Percentiles rank a stretch among this genome's conserved stretches.
Conservation (phyloP, 2,113 vertebrate species). For the Nicator chloris region DNA sequence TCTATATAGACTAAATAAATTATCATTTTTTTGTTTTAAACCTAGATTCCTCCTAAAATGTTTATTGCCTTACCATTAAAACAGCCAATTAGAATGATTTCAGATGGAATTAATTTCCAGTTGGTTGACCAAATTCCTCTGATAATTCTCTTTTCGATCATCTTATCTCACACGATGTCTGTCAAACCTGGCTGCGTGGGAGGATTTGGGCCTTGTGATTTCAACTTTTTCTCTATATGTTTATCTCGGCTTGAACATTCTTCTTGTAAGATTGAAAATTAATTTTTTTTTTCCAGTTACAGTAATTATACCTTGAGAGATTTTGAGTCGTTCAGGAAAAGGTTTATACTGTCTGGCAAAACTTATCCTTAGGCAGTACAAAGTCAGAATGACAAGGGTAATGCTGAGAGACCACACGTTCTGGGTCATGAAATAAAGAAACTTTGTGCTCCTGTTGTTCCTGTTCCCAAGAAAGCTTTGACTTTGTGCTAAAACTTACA, state of each 20-base stretch:
- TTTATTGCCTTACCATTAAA: background rate
- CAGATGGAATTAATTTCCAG: background rate
- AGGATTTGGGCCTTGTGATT: background rate
- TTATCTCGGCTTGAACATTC: background rate
- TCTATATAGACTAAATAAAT: slow-evolving; percentile 8
- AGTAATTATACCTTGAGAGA: background rate
- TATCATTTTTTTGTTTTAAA: background rate
- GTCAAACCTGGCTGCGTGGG: background rate
- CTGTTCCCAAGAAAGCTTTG: background rate
- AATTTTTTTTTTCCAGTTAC: background rate
- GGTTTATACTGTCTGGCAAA: background rate
- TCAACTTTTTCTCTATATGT: background rate
- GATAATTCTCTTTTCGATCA: background rate
- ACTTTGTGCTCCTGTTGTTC: background rate
- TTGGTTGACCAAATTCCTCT: background rate
- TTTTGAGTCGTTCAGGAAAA: background rate
- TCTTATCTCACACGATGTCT: background rate
- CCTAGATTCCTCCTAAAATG: background rate
- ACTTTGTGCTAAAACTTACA: background rate
- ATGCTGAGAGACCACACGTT: fast-evolving
- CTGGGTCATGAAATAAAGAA: background rate
- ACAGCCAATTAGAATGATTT: background rate
- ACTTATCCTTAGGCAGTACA: background rate
- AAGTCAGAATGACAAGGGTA: background rate
- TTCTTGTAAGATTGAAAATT: background rate